Evolutionary conservation across 2,113 vertebrate species (phyloP).

Genomic region (Siniperca knerii): DNA sequence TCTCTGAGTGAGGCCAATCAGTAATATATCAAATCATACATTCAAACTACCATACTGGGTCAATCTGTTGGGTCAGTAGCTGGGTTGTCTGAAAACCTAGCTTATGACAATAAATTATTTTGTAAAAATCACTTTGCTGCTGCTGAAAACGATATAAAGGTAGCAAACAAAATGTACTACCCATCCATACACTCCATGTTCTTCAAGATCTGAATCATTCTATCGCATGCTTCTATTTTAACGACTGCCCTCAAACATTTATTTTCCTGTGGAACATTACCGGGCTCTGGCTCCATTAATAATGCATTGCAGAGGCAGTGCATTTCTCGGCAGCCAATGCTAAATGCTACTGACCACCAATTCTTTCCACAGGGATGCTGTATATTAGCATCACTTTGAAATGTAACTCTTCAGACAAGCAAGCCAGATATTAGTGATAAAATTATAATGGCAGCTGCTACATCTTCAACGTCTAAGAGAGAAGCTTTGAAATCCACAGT

Average conservation of each 20-base stretch:
- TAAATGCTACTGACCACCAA: conserved; percentile 5
- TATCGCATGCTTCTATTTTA: conserved; percentile 5
- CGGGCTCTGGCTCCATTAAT: conserved; percentile 39
- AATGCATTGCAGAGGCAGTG: conserved; percentile 48
- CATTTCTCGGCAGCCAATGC: conserved; percentile 21
- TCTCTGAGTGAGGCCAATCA: not conserved
- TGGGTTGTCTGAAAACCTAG: not conserved
- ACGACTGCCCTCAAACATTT: not conserved
- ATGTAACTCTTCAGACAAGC: not conserved
- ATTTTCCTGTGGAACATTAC: conserved; percentile 36
- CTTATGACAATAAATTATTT: not conserved
- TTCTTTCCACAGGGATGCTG: conserved; percentile 5
- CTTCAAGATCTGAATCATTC: conserved; percentile 11
- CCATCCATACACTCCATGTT: not conserved
- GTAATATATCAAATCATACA: not conserved
- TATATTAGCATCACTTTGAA: not conserved
- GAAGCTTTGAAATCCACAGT: conserved; percentile 17
- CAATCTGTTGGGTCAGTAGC: not conserved
- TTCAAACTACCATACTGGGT: not conserved
- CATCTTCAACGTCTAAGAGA: not conserved
- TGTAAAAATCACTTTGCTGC: not conserved
- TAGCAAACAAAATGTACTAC: not conserved
- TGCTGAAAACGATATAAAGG: not conserved
- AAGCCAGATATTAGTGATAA: conserved; percentile 13
- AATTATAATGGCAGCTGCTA: conserved; percentile 18